Percentiles rank a stretch among this genome's conserved stretches.
These are phyloP conservation scores for Aphodius granarius DNA, from an alignment of 2,888 invertebrate genomes.

Conservation along the genomic window DNA sequence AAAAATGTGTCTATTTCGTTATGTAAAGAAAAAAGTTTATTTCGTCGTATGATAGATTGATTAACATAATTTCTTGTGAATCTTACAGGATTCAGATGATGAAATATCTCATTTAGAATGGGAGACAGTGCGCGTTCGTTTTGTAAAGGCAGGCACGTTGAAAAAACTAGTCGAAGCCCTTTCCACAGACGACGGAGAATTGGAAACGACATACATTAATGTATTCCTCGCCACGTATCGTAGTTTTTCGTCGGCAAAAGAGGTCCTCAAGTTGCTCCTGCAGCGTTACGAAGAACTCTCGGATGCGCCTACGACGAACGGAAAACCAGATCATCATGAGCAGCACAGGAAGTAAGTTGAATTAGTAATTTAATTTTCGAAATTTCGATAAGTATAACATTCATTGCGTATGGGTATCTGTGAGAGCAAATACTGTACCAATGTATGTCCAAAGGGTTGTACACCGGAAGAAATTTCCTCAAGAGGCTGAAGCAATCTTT, in stretches of 20 bases:
- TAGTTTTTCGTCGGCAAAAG: constrained; percentile 84
- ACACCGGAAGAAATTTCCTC: too few species aligned
- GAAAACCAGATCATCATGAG: constrained; percentile 61
- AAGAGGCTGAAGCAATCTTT: too few species aligned
- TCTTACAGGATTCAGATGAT: constrained; percentile 78
- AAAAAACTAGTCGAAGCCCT: constrained; percentile 91
- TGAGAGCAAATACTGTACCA: too few species aligned
- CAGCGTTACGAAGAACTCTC: constrained; percentile 75
- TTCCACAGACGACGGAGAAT: constrained; percentile 91
- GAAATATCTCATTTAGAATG: constrained; percentile 97
- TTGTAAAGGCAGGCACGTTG: constrained; percentile 94
- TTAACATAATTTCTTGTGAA: neutral
- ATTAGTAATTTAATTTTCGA: too few species aligned
- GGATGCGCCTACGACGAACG: constrained; percentile 52
- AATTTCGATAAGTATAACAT: too few species aligned
- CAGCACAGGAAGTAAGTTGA: constrained; percentile 72
- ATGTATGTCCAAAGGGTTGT: too few species aligned
- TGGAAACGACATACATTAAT: constrained; percentile 97
- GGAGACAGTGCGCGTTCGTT: constrained; percentile 95
- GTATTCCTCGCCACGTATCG: constrained; percentile 95
- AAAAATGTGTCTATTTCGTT: constrained; percentile 6
- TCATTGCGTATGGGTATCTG: too few species aligned
- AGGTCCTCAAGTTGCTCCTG: constrained; percentile 81
- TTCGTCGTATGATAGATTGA: neutral
- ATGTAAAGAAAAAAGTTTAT: neutral